Percentiles rank a stretch among this genome's conserved stretches.
phyloP scores from a whole-genome alignment of 1,140 invertebrate species.

The Leptopilina clavipes region DNA sequence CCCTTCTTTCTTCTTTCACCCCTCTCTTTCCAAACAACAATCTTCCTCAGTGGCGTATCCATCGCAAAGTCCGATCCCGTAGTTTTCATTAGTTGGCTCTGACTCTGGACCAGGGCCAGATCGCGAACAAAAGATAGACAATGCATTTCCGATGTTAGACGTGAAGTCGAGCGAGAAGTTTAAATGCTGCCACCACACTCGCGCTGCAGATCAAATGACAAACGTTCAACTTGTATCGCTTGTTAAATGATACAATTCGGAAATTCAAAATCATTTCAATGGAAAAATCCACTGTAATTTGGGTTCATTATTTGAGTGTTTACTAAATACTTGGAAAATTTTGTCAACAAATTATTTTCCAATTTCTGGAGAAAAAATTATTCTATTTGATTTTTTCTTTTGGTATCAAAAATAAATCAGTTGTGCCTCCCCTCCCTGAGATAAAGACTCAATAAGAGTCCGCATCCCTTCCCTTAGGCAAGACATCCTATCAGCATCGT shows the following conservation, averaged over 20 bases:
- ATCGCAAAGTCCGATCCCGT: conserved; percentile 48
- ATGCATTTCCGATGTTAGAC: conserved; percentile 53
- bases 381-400: no score
- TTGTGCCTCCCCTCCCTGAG: no score
- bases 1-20: conserved; percentile 14
- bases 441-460: no score
- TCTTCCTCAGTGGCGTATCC: conserved; percentile 44
- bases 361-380: no score
- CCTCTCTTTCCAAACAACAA: conserved; percentile 33
- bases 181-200: conserved; percentile 45
- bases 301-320: no score
- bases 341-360: no score
- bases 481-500: no score
- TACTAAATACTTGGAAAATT: no score
- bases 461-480: no score
- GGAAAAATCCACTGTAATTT: no score
- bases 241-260: background rate
- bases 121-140: conserved; percentile 55
- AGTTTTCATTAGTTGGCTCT: conserved; percentile 59
- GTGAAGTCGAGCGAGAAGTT: conserved; percentile 56
- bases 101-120: conserved; percentile 53
- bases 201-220: conserved; percentile 39
- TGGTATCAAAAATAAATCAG: no score
- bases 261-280: no score
- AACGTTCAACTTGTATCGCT: conserved; percentile 48